A percentile compares a stretch with the other conserved stretches of the same genome.
Conservation (phyloP, 2,113 vertebrate species). For the Geococcyx californianus region DNA sequence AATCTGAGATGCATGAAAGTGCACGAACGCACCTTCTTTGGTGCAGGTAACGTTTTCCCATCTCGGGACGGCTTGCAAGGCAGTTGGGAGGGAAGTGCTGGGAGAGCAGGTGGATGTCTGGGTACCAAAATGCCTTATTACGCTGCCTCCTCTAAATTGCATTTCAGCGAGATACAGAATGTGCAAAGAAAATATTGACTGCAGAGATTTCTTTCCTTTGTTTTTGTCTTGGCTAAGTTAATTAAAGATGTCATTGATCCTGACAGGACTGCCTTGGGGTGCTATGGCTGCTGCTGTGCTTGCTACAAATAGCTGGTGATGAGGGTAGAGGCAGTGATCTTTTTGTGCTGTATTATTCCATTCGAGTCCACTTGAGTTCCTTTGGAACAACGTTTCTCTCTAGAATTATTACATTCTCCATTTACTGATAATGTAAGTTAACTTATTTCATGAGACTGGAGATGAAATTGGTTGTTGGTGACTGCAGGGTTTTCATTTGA, state of each 20-base stretch:
- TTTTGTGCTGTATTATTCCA: slow-evolving; percentile 29
- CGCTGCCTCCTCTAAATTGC: background rate
- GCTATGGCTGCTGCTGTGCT: background rate
- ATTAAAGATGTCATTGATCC: slow-evolving; percentile 33
- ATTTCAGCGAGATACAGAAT: background rate
- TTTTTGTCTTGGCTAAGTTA: slow-evolving; percentile 11
- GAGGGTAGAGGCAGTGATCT: background rate
- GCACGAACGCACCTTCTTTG: background rate
- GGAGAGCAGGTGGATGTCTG: background rate
- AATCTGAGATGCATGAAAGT: background rate
- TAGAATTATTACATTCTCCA: background rate
- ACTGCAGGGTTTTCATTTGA: background rate
- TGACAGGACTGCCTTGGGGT: slow-evolving; percentile 36
- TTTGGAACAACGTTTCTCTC: background rate
- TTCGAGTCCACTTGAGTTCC: background rate
- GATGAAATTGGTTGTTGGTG: background rate
- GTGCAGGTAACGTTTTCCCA: background rate
- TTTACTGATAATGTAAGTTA: background rate
- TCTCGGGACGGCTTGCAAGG: fast-evolving
- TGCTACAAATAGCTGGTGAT: slow-evolving; percentile 9
- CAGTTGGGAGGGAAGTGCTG: background rate
- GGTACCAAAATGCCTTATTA: background rate
- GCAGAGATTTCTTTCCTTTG: background rate
- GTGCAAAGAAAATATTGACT: background rate
- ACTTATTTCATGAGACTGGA: background rate